Evolutionary conservation across 2,797 vertebrate species (phyloP), one percentile per base, ranked within the genome.

Genomic region (Spinibarbus caldwelli): DNA sequence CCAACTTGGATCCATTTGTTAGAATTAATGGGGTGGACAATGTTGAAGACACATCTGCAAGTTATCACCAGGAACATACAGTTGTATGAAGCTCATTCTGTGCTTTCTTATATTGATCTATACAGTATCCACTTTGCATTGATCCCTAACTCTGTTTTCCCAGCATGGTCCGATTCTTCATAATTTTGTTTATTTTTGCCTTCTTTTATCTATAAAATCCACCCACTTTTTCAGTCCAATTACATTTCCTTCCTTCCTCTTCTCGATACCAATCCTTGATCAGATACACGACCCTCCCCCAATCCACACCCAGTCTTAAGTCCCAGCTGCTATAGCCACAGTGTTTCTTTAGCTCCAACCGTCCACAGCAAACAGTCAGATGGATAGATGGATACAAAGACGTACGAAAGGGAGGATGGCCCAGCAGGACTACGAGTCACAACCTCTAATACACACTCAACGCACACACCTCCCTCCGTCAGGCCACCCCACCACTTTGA

Each of bases 361-460:
- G 78, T 68, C 67, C 59, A 73, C 26, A 17, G n/a, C 23, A 80
- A 70, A 84, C 62, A 84, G 36, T 45, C 73, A 78, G 73, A 84
- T 83, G n/a, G 57, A 71, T 62, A 47, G 31, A 38, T 59, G 54
- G 41, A 62, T 62, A n/a, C 57, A 59, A 59, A 57, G 5, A 57
- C 17, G 26, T 82, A 34, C 0, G 15, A 83, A 54, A n/a, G 43
- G 31, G 54, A 64, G 75, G 38, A 71, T 43, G 7, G 38, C 62
- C 34, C 86, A 85, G 81, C 54, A 84, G 70, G 80, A 67, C 70
- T 83, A 80, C 26, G 14, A 80, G 52, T 71, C 66, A 77, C 70
- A 84, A 70, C 49, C 59, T 73, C 31, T 72, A 59, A 77, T 43
- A 72, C 67, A 80, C 26, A 68, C 38, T 68, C 17, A 78, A 70